phyloP scores from a whole-genome alignment of 2,113 vertebrate genomes.

The Mormyrus lacerda region DNA sequence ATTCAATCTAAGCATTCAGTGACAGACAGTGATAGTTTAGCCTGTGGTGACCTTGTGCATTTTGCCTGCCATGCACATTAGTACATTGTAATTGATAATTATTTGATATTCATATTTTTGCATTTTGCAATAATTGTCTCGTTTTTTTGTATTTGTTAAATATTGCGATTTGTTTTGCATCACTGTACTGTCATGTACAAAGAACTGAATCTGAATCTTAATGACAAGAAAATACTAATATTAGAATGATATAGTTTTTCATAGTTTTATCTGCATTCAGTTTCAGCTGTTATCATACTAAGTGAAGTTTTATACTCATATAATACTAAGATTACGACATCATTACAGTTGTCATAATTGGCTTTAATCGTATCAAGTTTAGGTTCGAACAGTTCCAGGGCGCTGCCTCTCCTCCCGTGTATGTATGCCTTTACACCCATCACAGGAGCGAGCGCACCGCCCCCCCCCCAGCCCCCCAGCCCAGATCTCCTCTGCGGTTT shows the following conservation, averaged over 20 bases:
- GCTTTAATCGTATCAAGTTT: not conserved
- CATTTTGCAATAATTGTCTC: not conserved
- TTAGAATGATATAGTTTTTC: not conserved
- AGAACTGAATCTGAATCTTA: not conserved
- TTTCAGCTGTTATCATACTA: not conserved
- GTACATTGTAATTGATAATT: not conserved
- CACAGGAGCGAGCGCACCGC: not conserved
- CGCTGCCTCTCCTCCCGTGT: not conserved
- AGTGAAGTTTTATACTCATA: not conserved
- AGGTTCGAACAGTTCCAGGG: not conserved
- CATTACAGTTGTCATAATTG: not conserved
- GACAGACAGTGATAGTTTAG: not conserved
- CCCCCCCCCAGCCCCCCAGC: conserved; percentile 11
- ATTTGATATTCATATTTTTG: not conserved
- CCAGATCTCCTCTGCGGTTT: not conserved
- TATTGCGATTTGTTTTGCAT: not conserved
- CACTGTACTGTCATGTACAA: not conserved
- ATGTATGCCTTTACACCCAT: not conserved
- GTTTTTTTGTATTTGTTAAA: not conserved
- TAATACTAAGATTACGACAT: not conserved
- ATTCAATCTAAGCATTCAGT: not conserved
- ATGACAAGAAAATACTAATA: not conserved
- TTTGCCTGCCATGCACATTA: not conserved
- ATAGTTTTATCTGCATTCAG: not conserved
- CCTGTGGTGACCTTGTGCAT: not conserved